Percentiles rank a stretch among this genome's conserved stretches.
phyloP scores from a whole-genome alignment of 2,113 vertebrate species.

The Seriola quinqueradiata region DNA sequence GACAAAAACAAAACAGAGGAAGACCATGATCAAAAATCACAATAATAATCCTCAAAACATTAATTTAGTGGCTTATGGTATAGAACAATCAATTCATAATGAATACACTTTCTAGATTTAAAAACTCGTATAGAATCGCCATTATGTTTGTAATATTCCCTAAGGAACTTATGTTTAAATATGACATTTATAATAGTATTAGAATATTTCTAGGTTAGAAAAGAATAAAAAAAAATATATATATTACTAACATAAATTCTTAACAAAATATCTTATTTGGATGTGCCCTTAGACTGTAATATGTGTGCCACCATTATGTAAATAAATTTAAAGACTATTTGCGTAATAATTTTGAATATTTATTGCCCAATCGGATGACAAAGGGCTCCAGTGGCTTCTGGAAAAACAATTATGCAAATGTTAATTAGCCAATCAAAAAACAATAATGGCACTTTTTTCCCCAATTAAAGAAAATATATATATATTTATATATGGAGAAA shows the following conservation, averaged over 20 bases:
- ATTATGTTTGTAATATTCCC: background rate
- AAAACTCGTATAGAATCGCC: background rate
- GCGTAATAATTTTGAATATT: constrained; percentile 28
- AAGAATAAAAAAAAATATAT: background rate
- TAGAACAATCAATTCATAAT: background rate
- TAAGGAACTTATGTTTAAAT: background rate
- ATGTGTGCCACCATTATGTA: constrained; percentile 9
- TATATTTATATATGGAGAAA: constrained; percentile 52
- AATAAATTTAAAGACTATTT: constrained; percentile 22
- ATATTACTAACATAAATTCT: background rate
- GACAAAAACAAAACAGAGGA: constrained; percentile 12
- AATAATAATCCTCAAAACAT: background rate
- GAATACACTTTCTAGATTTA: constrained; percentile 5
- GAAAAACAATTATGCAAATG: constrained; percentile 82
- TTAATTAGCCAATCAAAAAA: constrained; percentile 81
- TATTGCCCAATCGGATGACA: constrained; percentile 69
- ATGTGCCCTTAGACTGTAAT: background rate
- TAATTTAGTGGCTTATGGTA: background rate
- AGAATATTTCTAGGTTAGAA: background rate
- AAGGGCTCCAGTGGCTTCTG: constrained; percentile 68
- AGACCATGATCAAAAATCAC: background rate
- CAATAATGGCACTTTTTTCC: constrained; percentile 63
- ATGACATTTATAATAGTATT: constrained; percentile 2
- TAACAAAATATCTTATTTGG: background rate
- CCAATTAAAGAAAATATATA: constrained; percentile 31